These are phyloP conservation scores for Agrilus cyanescens DNA, from an alignment of 2,888 invertebrate species.

Conservation along the genomic window DNA sequence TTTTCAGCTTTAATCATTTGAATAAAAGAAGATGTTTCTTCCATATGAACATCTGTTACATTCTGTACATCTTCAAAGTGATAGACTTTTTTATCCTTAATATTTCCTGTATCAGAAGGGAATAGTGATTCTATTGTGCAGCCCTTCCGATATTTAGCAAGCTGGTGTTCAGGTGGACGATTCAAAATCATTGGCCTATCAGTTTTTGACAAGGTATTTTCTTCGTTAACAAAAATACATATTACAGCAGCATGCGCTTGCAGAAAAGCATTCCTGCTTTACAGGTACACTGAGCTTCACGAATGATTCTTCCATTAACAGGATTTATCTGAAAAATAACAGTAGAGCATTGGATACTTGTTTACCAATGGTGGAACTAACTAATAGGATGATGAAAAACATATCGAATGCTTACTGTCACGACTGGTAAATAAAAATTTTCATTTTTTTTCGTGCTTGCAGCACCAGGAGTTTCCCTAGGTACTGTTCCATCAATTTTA, in stretches of 20 bases:
- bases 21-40: too few relatives aligned
- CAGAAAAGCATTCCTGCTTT: neutral
- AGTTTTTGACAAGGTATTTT: slow-evolving; percentile 8
- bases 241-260: slow-evolving; percentile 11
- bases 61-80: too few relatives aligned
- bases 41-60: too few relatives aligned
- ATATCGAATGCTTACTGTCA: slow-evolving; percentile 1
- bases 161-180: slow-evolving; percentile 4
- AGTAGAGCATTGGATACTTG: neutral
- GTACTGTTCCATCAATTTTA: slow-evolving; percentile 1
- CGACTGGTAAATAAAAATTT: slow-evolving; percentile 1
- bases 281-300: too few relatives aligned
- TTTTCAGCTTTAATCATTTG: too few relatives aligned
- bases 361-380: neutral
- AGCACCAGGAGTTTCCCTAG: slow-evolving; percentile 5
- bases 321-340: too few relatives aligned
- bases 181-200: slow-evolving; percentile 10
- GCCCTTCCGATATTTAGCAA: slow-evolving; percentile 8
- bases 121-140: slow-evolving; percentile 1
- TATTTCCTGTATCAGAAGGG: neutral
- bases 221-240: slow-evolving; percentile 8
- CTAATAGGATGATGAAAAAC: slow-evolving; percentile 1
- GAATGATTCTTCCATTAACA: too few relatives aligned
- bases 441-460: slow-evolving; percentile 3
- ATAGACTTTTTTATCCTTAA: too few relatives aligned